These are phyloP conservation scores for Agrypnus murinus DNA, from an alignment of 2,888 invertebrate genomes.

Conservation along the genomic window DNA sequence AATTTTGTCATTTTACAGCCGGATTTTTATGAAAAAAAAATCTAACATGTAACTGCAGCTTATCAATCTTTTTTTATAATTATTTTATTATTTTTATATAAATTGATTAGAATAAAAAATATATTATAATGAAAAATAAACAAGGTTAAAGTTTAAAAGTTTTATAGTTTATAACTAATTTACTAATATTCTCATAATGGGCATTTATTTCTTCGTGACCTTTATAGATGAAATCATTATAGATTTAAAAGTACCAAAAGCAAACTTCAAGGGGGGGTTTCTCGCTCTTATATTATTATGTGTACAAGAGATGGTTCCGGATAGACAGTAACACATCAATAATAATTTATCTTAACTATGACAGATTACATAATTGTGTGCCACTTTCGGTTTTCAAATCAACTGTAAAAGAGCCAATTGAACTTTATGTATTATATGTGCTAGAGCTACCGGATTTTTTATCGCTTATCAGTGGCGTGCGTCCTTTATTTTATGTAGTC, in stretches of 20 bases:
- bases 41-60: too few species aligned
- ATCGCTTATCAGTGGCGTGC: slow-evolving; percentile 33
- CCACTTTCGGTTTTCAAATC: slow-evolving; percentile 48
- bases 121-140: slow-evolving; percentile 14
- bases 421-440: slow-evolving; percentile 18
- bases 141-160: slow-evolving; percentile 38
- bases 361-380: slow-evolving; percentile 49
- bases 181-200: slow-evolving; percentile 12
- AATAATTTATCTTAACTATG: slow-evolving; percentile 50
- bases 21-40: too few species aligned
- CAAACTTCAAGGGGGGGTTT: slow-evolving; percentile 35
- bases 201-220: slow-evolving; percentile 31
- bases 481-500: too few species aligned
- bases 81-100: too few species aligned
- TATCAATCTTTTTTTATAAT: too few species aligned
- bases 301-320: slow-evolving; percentile 40
- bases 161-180: slow-evolving; percentile 38
- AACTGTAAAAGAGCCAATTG: slow-evolving; percentile 47
- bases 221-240: slow-evolving; percentile 39
- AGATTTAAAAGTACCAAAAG: slow-evolving; percentile 17
- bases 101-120: too few species aligned
- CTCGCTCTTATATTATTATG: slow-evolving; percentile 6
- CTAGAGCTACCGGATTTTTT: slow-evolving; percentile 33
- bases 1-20: too few species aligned
- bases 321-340: slow-evolving; percentile 48